These are phyloP conservation scores for Netelia inedita DNA, from an alignment of 2,888 invertebrate genomes.

Conservation along the genomic window DNA sequence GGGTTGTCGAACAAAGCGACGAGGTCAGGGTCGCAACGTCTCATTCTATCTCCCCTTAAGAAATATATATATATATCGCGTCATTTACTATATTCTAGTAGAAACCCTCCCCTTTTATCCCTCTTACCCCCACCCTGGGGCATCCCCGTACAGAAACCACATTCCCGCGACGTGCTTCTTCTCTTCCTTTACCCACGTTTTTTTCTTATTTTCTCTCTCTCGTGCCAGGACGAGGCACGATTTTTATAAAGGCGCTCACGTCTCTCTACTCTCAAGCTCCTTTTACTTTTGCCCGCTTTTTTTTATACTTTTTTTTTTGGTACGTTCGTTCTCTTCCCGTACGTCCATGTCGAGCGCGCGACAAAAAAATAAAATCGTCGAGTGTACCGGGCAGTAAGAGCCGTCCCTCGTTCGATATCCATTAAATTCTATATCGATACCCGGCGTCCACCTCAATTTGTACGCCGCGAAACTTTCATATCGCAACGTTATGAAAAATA, in stretches of 20 bases:
- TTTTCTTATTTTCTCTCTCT: not conserved
- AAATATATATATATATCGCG: conserved; percentile 15
- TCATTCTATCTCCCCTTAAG: conserved; percentile 40
- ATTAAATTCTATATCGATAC: conserved; percentile 11
- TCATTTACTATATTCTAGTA: conserved; percentile 5
- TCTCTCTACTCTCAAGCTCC: conserved; percentile 23
- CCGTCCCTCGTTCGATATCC: conserved; percentile 8
- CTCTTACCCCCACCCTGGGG: not conserved
- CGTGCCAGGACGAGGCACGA: conserved; percentile 11
- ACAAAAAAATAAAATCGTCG: not conserved
- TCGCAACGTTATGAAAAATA: too few relatives aligned
- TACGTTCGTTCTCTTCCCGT: conserved; percentile 2
- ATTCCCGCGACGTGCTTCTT: conserved; percentile 42
- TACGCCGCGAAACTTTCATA: not conserved
- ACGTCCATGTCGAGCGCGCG: not conserved
- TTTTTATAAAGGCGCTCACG: conserved; percentile 45
- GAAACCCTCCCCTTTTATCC: not conserved
- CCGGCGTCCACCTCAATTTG: not conserved
- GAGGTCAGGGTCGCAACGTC: conserved; percentile 65
- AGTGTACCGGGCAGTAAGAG: not conserved
- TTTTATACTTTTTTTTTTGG: not conserved
- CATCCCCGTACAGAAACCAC: conserved; percentile 26
- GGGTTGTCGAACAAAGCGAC: conserved; percentile 58
- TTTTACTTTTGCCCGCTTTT: conserved; percentile 25
- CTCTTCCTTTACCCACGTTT: conserved; percentile 10